A percentile compares a stretch with the other conserved stretches of the same genome.
Evolutionary conservation across 2,113 vertebrate genomes (phyloP).

Genomic region (Podarcis raffonei): DNA sequence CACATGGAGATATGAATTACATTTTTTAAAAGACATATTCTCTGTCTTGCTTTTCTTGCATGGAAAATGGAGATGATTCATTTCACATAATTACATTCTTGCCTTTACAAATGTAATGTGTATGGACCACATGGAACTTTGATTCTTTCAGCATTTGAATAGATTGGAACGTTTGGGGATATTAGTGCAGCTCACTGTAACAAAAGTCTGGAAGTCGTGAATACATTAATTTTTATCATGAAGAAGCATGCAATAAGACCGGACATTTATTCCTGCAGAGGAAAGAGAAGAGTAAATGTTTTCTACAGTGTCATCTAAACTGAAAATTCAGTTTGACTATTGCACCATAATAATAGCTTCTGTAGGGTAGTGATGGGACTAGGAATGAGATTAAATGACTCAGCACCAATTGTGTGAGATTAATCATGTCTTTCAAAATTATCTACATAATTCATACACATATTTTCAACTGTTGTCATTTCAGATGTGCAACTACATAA

Average conservation of each 20-base stretch:
- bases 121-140: neutral
- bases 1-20: slow-evolving; percentile 18
- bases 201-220: neutral
- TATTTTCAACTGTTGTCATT: slow-evolving; percentile 13
- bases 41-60: slow-evolving; percentile 14
- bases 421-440: neutral
- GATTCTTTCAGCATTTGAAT: slow-evolving; percentile 20
- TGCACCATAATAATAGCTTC: neutral
- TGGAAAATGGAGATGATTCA: neutral
- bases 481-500: neutral
- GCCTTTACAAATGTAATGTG: slow-evolving; percentile 19
- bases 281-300: neutral
- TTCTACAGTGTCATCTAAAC: neutral
- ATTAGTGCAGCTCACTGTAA: neutral
- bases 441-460: neutral
- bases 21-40: neutral
- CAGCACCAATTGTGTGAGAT: neutral
- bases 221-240: neutral
- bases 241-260: neutral
- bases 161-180: neutral
- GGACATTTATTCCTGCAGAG: neutral
- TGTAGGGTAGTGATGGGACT: neutral
- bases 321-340: neutral
- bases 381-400: neutral
- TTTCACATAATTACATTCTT: slow-evolving; percentile 25